Evolutionary conservation across 2,888 invertebrate species (phyloP).

Genomic region (Zelleria hepariella): DNA sequence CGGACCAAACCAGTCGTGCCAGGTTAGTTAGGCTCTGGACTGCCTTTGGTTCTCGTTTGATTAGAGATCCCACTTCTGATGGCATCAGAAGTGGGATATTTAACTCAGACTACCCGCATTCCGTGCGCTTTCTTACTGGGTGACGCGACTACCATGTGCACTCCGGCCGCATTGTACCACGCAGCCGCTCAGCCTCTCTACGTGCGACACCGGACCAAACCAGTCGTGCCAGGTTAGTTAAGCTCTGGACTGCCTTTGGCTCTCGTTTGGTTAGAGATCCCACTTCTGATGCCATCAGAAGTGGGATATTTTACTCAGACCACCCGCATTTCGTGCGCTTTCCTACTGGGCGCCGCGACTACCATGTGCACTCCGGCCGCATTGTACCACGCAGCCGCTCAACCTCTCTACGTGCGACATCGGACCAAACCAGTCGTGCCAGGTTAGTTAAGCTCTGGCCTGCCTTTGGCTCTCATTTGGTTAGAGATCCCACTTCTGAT

Average conservation of each 20-base stretch:
- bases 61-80: neutral
- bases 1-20: slow-evolving; percentile 56
- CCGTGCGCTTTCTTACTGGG: neutral
- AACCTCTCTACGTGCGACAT: slow-evolving; percentile 73
- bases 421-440: slow-evolving; percentile 56
- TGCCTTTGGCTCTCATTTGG: neutral
- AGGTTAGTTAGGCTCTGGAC: slow-evolving; percentile 21
- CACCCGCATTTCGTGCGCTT: neutral
- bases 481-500: neutral
- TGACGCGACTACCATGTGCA: slow-evolving; percentile 27
- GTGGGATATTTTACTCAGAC: too few relatives aligned
- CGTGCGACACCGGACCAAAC: slow-evolving; percentile 65
- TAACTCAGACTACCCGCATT: too few relatives aligned
- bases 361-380: slow-evolving; percentile 80
- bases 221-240: slow-evolving; percentile 43
- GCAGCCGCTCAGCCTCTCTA: slow-evolving; percentile 79
- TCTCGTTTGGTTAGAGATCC: neutral
- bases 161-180: slow-evolving; percentile 93
- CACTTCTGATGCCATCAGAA: neutral
- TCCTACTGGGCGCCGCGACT: neutral
- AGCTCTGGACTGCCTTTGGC: neutral
- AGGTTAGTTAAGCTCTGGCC: slow-evolving; percentile 22
- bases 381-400: slow-evolving; percentile 89
- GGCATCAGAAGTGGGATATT: neutral
- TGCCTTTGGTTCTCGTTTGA: neutral